Evolutionary conservation across 2,113 vertebrate genomes (phyloP).

Genomic region (Taxidea taxus): DNA sequence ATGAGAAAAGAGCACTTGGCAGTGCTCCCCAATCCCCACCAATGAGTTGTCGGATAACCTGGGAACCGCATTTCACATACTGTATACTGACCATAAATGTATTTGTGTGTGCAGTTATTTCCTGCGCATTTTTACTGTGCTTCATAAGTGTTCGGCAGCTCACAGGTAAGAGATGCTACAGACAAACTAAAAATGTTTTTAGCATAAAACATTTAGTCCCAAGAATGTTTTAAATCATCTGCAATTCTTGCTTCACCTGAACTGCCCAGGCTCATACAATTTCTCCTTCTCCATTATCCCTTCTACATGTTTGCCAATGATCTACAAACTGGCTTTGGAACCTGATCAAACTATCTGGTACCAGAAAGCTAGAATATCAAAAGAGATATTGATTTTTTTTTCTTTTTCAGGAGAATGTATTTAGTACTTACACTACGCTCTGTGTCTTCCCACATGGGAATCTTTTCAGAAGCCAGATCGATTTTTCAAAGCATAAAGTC

Average conservation of each 20-base stretch:
- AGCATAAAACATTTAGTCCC: background rate
- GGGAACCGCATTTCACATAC: background rate
- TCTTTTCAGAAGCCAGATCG: background rate
- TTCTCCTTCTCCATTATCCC: background rate
- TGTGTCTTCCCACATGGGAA: background rate
- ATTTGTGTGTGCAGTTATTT: background rate
- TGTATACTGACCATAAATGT: background rate
- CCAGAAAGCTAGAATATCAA: constrained; percentile 25
- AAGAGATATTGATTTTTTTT: background rate
- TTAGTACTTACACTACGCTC: background rate
- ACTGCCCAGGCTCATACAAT: background rate
- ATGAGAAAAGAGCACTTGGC: background rate
- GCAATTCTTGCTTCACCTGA: background rate
- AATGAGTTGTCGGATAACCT: background rate
- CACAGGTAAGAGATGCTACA: background rate
- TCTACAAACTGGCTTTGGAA: constrained; percentile 19
- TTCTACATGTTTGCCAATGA: constrained; percentile 7
- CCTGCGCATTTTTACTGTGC: background rate
- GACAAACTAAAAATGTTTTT: background rate
- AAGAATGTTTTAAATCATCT: background rate
- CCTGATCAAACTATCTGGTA: background rate
- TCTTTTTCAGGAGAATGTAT: background rate
- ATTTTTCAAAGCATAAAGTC: constrained; percentile 36
- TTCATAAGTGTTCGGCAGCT: background rate
- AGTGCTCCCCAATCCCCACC: background rate